Percentiles rank a stretch among this genome's conserved stretches.
Evolutionary conservation across 2,797 vertebrate genomes (phyloP).

Genomic region (Lutra lutra): DNA sequence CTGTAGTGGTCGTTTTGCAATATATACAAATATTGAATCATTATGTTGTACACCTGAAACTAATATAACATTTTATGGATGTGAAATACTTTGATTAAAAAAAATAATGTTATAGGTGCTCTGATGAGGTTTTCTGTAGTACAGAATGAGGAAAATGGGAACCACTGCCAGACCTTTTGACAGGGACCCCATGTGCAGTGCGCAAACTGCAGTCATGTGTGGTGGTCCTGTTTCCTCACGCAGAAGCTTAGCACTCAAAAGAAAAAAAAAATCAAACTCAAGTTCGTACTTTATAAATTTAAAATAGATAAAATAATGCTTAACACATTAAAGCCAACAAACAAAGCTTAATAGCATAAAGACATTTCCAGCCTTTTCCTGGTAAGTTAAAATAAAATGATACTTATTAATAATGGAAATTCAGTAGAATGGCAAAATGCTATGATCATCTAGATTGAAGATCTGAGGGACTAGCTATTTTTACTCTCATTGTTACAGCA

Average conservation of each 20-base stretch:
- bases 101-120: not conserved
- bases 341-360: not conserved
- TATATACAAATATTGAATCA: not conserved
- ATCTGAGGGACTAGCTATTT: not conserved
- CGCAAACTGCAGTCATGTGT: not conserved
- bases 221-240: not conserved
- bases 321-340: not conserved
- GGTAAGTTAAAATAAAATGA: not conserved
- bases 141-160: not conserved
- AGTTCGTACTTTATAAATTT: not conserved
- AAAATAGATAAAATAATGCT: not conserved
- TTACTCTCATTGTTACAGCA: not conserved
- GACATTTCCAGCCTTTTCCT: not conserved
- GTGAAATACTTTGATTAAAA: not conserved
- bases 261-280: not conserved
- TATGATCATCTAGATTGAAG: not conserved
- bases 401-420: not conserved
- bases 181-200: not conserved
- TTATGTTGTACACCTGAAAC: not conserved
- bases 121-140: not conserved
- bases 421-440: not conserved
- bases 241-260: not conserved
- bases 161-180: not conserved
- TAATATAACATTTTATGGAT: not conserved
- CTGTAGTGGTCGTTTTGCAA: not conserved